Evolutionary conservation across 2,888 invertebrate species (phyloP).

Genomic region (Dusona sp.): DNA sequence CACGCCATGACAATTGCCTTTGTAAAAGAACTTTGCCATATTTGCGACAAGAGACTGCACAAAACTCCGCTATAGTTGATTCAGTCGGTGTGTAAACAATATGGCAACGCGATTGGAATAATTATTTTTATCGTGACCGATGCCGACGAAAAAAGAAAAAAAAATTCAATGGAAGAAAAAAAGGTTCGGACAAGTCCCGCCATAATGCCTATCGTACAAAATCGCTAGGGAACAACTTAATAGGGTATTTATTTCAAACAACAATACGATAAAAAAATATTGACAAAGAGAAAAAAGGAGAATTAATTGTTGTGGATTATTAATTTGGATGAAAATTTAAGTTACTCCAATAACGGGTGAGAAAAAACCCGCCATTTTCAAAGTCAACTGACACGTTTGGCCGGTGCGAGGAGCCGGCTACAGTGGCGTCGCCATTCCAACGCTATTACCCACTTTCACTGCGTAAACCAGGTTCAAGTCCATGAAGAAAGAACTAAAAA

Average conservation of each 20-base stretch:
- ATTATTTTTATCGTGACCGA: neutral
- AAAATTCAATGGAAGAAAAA: neutral
- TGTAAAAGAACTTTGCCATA: neutral
- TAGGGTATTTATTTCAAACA: neutral
- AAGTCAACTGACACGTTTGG: slow-evolving; percentile 74
- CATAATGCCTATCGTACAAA: slow-evolving; percentile 4
- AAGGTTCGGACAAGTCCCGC: neutral
- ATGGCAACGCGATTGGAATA: neutral
- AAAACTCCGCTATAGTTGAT: slow-evolving; percentile 1
- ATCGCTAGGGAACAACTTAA: neutral
- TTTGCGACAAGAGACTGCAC: neutral
- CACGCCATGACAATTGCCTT: neutral
- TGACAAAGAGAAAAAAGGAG: neutral
- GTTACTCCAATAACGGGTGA: neutral
- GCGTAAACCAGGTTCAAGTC: neutral
- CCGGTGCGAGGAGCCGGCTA: slow-evolving; percentile 65
- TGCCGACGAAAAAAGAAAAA: neutral
- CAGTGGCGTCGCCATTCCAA: slow-evolving; percentile 61
- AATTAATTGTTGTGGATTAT: neutral
- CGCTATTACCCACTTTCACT: slow-evolving; percentile 17
- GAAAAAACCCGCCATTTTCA: slow-evolving; percentile 82
- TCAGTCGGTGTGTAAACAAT: neutral
- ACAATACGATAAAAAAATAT: neutral
- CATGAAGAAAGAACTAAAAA: neutral
- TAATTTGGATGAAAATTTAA: neutral